These are phyloP conservation scores for Catharus fuscescens DNA, from an alignment of 2,113 vertebrate genomes.

Conservation along the genomic window DNA sequence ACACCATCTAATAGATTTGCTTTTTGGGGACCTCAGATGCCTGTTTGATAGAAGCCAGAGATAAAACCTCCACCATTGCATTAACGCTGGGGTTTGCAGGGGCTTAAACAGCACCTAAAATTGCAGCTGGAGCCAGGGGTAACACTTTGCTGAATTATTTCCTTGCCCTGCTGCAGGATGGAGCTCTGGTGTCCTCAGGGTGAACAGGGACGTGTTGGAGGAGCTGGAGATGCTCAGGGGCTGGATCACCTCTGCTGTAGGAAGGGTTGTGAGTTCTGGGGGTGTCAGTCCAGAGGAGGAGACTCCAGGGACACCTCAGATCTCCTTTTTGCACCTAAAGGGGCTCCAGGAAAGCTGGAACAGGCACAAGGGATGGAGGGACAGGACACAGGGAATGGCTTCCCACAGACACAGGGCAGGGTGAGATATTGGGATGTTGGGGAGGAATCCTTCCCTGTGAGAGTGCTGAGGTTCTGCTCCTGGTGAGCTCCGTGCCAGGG, in stretches of 20 bases:
- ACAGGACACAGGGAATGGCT: not conserved
- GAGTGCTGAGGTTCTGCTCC: too few species aligned
- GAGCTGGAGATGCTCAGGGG: not conserved
- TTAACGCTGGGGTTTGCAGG: not conserved
- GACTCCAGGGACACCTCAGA: not conserved
- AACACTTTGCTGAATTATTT: rapidly evolving
- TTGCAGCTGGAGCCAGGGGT: not conserved
- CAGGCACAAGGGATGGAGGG: rapidly evolving
- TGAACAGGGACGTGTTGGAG: not conserved
- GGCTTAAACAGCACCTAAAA: not conserved
- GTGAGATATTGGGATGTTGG: rapidly evolving
- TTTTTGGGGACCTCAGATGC: not conserved
- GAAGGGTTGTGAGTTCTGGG: not conserved
- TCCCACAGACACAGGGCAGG: not conserved
- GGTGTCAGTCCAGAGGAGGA: too few species aligned
- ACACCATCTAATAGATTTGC: not conserved
- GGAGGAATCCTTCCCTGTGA: not conserved
- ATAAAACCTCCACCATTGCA: not conserved
- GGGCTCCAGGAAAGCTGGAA: not conserved
- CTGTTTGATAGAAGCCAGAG: not conserved
- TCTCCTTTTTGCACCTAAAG: not conserved
- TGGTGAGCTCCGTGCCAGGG: rapidly evolving
- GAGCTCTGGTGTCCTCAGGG: not conserved
- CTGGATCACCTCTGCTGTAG: not conserved
- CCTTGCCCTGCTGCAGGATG: not conserved